Percentiles rank a stretch among this genome's conserved stretches.
phyloP scores from a whole-genome alignment of 2,888 invertebrate genomes.

The Criorhina ranunculi region DNA sequence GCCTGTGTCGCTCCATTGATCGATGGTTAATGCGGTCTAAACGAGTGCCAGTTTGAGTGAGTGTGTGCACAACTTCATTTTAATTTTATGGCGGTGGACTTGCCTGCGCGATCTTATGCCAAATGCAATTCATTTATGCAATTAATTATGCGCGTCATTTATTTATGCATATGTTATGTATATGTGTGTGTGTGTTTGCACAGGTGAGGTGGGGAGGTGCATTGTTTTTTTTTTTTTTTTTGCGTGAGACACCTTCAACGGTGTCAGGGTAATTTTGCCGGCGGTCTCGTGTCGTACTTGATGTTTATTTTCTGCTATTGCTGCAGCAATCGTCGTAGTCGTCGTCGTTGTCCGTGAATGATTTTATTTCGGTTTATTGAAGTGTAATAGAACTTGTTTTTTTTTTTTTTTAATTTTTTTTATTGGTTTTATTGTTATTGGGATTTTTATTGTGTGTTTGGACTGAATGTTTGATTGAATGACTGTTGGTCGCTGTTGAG shows the following conservation, averaged over 20 bases:
- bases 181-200: background rate
- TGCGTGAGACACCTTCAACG: conserved; percentile 71
- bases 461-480: conserved; percentile 42
- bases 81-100: conserved; percentile 56
- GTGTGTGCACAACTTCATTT: conserved; percentile 52
- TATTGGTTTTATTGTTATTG: conserved; percentile 51
- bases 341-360: conserved; percentile 65
- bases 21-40: conserved; percentile 54
- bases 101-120: conserved; percentile 59
- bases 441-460: conserved; percentile 36
- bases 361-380: conserved; percentile 71
- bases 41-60: conserved; percentile 26
- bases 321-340: background rate
- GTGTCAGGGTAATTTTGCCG: conserved; percentile 74
- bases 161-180: conserved; percentile 34
- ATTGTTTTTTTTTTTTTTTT: conserved; percentile 32
- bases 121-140: conserved; percentile 73
- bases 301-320: conserved; percentile 62
- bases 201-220: background rate
- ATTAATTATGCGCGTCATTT: conserved; percentile 70
- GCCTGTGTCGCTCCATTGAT: conserved; percentile 41
- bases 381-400: conserved; percentile 72
- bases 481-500: conserved; percentile 37
- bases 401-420: conserved; percentile 33
- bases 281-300: conserved; percentile 76